A percentile compares a stretch with the other conserved stretches of the same genome.
Conservation (phyloP, 2,113 vertebrate genomes). For the Anoura caudifer region DNA sequence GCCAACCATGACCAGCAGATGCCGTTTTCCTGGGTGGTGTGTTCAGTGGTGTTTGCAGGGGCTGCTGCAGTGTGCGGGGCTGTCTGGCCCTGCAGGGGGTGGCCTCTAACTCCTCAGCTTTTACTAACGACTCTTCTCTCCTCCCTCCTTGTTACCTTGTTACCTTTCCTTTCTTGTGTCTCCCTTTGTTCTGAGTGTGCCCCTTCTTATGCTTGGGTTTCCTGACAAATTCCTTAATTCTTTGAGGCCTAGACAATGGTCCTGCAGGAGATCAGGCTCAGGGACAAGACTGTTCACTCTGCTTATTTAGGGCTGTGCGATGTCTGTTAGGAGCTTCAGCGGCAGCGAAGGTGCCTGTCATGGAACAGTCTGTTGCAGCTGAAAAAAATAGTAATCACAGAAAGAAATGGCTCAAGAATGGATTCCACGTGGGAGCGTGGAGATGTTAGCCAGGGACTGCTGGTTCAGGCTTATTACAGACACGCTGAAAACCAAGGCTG, state of each 20-base stretch:
- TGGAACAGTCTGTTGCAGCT: not conserved
- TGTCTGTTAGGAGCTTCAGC: not conserved
- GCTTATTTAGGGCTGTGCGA: not conserved
- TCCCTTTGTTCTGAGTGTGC: not conserved
- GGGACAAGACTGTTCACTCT: not conserved
- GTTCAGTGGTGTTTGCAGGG: not conserved
- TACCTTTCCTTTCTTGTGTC: not conserved
- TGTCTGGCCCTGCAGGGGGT: not conserved
- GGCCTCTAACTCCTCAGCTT: not conserved
- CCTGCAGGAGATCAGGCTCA: not conserved
- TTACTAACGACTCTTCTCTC: not conserved
- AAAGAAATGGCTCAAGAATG: constrained; percentile 12
- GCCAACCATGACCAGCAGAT: not conserved
- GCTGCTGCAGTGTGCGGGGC: rapidly evolving
- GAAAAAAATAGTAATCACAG: not conserved
- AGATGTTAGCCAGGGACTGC: not conserved
- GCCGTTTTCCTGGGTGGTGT: not conserved
- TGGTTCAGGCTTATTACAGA: not conserved
- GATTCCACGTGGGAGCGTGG: not conserved
- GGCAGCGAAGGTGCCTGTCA: not conserved
- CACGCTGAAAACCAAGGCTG: not conserved
- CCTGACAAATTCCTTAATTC: not conserved
- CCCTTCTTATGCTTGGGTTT: not conserved
- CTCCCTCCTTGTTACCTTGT: not conserved
- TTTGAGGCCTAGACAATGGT: not conserved